These are phyloP conservation scores for Drosophila lacertosa DNA, from an alignment of 1,140 invertebrate species.

Conservation along the genomic window DNA sequence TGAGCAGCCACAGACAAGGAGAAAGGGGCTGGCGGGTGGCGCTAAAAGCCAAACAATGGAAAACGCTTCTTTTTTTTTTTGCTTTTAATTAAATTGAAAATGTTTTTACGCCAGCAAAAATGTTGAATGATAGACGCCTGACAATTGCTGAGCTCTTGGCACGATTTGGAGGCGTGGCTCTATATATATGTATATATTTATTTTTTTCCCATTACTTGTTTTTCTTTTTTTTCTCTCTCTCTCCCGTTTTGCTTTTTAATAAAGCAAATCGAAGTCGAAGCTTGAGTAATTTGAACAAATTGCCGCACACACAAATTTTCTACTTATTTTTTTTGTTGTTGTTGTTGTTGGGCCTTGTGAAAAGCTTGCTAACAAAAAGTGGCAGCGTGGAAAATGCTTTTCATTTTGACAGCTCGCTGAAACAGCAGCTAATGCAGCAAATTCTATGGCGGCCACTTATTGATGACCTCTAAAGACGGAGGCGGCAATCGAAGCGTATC, in stretches of 20 bases:
- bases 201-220: conserved; percentile 13
- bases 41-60: conserved; percentile 32
- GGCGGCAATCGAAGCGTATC: conserved; percentile 53
- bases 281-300: conserved; percentile 76
- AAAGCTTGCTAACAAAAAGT: conserved; percentile 31
- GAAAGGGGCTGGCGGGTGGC: background rate
- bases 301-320: conserved; percentile 38
- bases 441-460: conserved; percentile 56
- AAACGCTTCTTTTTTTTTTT: conserved; percentile 49
- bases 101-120: conserved; percentile 55
- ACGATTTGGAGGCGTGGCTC: conserved; percentile 8
- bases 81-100: conserved; percentile 79
- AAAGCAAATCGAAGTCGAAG: conserved; percentile 70
- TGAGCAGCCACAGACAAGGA: conserved; percentile 7
- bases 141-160: conserved; percentile 7
- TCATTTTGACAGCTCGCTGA: conserved; percentile 49
- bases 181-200: conserved; percentile 28
- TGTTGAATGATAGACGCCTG: conserved; percentile 41
- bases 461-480: conserved; percentile 64
- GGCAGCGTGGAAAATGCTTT: conserved; percentile 62
- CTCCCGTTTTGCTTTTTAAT: conserved; percentile 58
- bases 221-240: background rate
- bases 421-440: conserved; percentile 39
- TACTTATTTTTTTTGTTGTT: conserved; percentile 18
- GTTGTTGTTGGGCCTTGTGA: conserved; percentile 3